phyloP scores from a whole-genome alignment of 2,888 invertebrate species.

The Antheraea assamensis region DNA sequence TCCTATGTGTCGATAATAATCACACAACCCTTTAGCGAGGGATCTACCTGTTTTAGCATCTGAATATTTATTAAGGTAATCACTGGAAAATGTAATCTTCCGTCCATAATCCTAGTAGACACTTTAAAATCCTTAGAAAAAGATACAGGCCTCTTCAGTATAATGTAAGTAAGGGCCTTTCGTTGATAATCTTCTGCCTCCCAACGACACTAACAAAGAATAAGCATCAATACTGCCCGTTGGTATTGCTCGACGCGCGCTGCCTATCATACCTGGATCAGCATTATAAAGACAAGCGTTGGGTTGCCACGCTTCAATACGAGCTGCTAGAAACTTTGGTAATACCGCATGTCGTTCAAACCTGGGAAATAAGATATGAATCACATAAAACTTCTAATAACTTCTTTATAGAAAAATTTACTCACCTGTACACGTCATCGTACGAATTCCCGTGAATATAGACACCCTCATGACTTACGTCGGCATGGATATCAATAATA shows the following conservation, averaged over 20 bases:
- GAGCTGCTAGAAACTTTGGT: conserved; percentile 93
- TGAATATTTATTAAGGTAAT: conserved; percentile 29
- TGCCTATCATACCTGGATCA: conserved; percentile 92
- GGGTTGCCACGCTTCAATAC: conserved; percentile 93
- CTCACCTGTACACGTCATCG: conserved; percentile 93
- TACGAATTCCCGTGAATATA: conserved; percentile 98
- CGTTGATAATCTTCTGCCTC: conserved; percentile 90
- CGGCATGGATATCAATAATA: conserved; percentile 97
- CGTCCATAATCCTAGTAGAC: background rate
- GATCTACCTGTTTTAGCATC: conserved; percentile 70
- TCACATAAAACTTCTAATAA: background rate
- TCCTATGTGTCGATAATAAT: conserved; percentile 81
- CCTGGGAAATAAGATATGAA: conserved; percentile 62
- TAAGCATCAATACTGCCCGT: conserved; percentile 91
- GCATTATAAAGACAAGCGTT: conserved; percentile 96
- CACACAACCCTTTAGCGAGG: conserved; percentile 80
- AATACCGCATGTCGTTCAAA: conserved; percentile 97
- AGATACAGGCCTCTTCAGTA: conserved; percentile 98
- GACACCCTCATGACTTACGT: conserved; percentile 94
- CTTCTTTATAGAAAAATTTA: background rate
- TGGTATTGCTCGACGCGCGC: conserved; percentile 92
- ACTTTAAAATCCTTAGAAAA: conserved; percentile 48
- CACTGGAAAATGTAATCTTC: background rate
- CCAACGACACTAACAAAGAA: conserved; percentile 94
- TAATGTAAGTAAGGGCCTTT: conserved; percentile 90